Evolutionary conservation across 1,140 invertebrate species (phyloP).

Genomic region (Meteorus sp.): DNA sequence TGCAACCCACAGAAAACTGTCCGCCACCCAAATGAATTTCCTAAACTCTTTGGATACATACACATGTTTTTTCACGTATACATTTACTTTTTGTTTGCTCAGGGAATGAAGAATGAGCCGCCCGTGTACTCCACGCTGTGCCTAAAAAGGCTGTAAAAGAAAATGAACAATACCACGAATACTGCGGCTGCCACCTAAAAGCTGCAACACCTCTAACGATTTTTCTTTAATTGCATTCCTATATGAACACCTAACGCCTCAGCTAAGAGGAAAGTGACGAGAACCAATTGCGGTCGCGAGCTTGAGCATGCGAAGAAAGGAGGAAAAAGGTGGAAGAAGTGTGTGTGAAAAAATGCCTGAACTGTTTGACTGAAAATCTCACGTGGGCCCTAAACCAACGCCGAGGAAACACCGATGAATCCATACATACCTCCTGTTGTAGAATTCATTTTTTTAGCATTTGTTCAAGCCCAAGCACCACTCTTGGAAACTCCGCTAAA

Average conservation of each 20-base stretch:
- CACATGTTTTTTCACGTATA: conserved; percentile 14
- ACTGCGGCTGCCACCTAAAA: conserved; percentile 44
- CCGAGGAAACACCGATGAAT: background rate
- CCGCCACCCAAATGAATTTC: conserved; percentile 22
- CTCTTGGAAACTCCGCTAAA: conserved; percentile 20
- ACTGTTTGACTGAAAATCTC: background rate
- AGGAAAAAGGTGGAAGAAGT: background rate
- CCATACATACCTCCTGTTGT: conserved; percentile 13
- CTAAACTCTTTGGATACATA: no score
- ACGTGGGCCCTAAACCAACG: conserved; percentile 14
- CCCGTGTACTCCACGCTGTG: conserved; percentile 50
- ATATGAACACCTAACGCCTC: conserved; percentile 4
- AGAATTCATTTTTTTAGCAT: background rate
- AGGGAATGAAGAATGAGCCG: conserved; percentile 16
- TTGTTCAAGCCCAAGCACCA: background rate
- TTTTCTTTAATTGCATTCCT: conserved; percentile 13
- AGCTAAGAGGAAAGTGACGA: conserved; percentile 23
- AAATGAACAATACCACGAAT: conserved; percentile 34
- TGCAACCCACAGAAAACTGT: background rate
- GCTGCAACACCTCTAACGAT: conserved; percentile 50
- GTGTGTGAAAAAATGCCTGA: background rate
- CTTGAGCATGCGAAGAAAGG: background rate
- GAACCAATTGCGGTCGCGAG: background rate
- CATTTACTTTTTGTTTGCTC: conserved; percentile 11
- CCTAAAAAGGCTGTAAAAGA: conserved; percentile 57